Evolutionary conservation across 1,140 invertebrate genomes (phyloP).

Genomic region (Cydia strobilella): DNA sequence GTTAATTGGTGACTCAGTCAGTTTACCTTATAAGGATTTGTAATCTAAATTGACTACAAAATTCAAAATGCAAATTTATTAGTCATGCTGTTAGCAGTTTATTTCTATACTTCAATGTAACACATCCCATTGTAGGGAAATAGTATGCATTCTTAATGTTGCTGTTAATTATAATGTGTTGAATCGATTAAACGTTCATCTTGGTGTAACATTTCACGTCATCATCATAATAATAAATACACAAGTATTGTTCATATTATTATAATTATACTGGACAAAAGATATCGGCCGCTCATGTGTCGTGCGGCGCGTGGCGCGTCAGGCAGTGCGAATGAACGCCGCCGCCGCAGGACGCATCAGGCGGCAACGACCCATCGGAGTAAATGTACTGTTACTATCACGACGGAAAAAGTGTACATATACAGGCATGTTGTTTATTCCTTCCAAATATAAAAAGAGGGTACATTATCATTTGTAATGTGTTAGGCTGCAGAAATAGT

Average conservation of each 20-base stretch:
- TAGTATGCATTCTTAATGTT: slow-evolving; percentile 37
- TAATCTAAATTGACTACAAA: slow-evolving; percentile 37
- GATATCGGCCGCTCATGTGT: slow-evolving; percentile 15
- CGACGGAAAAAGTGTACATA: slow-evolving; percentile 63
- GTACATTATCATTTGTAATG: slow-evolving; percentile 66
- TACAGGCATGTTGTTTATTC: slow-evolving; percentile 70
- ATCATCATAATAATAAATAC: slow-evolving; percentile 33
- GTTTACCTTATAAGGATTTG: slow-evolving; percentile 34
- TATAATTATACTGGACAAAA: slow-evolving; percentile 34
- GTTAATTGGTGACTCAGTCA: slow-evolving; percentile 12
- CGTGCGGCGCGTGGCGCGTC: neutral
- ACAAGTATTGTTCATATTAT: slow-evolving; percentile 33
- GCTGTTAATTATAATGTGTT: slow-evolving; percentile 39
- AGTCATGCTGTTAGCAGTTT: slow-evolving; percentile 39
- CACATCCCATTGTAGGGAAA: slow-evolving; percentile 24
- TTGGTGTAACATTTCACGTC: slow-evolving; percentile 40
- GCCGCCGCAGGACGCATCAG: neutral
- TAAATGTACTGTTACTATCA: slow-evolving; percentile 50
- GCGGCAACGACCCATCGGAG: slow-evolving; percentile 43
- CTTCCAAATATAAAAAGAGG: slow-evolving; percentile 68
- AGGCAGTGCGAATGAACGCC: neutral
- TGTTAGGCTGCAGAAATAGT: slow-evolving; percentile 73
- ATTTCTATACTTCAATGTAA: slow-evolving; percentile 35
- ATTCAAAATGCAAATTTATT: slow-evolving; percentile 36
- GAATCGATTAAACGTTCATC: slow-evolving; percentile 39